Percentiles rank a stretch among this genome's conserved stretches.
Evolutionary conservation across 2,797 vertebrate genomes (phyloP).

Genomic region (Acrossocheilus fasciatus): DNA sequence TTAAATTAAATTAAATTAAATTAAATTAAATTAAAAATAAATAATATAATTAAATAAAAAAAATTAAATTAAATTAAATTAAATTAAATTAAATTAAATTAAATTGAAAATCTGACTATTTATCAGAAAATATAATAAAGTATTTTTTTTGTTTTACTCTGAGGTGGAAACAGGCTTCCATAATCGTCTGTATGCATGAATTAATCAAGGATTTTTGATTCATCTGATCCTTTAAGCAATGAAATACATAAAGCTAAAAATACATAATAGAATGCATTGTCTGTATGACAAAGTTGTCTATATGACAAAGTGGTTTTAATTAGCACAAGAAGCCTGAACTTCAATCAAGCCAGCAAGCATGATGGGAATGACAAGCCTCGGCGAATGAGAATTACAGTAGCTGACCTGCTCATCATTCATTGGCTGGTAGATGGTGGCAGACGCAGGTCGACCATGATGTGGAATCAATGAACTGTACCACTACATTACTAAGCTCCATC

Average conservation of each 20-base stretch:
- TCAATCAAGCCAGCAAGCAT: conserved; percentile 20
- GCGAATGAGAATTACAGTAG: conserved; percentile 1
- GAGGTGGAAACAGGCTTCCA: background rate
- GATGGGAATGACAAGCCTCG: conserved; percentile 8
- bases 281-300: background rate
- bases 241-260: background rate
- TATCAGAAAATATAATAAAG: background rate
- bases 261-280: background rate
- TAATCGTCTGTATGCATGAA: background rate
- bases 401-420: conserved; percentile 59
- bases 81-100: too few relatives aligned
- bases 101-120: background rate
- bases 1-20: too few relatives aligned
- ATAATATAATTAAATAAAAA: too few relatives aligned
- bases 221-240: background rate
- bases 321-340: conserved; percentile 25
- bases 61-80: too few relatives aligned
- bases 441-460: conserved; percentile 68
- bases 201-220: background rate
- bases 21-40: too few relatives aligned
- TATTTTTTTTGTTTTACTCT: background rate
- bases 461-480: conserved; percentile 63
- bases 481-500: conserved; percentile 60
- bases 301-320: conserved; percentile 29
- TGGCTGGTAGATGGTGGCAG: conserved; percentile 70